Percentiles rank a stretch among this genome's conserved stretches.
Evolutionary conservation across 2,888 invertebrate genomes (phyloP).

Genomic region (Arctia plantaginis): DNA sequence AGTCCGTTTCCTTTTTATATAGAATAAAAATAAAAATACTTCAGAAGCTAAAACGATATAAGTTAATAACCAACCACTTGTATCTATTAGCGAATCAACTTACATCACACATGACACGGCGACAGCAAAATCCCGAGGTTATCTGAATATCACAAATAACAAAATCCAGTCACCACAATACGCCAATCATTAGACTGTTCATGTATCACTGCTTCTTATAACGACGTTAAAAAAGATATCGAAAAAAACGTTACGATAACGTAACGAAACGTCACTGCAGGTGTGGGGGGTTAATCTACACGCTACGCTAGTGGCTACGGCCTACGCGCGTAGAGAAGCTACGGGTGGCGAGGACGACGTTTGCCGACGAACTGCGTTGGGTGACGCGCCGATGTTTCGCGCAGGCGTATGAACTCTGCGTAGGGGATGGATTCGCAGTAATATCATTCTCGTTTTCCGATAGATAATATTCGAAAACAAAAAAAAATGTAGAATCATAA

Average conservation of each 20-base stretch:
- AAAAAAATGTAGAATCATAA: constrained; percentile 43
- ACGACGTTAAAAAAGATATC: constrained; percentile 40
- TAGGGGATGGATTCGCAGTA: constrained; percentile 57
- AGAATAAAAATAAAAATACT: background rate
- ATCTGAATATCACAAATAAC: constrained; percentile 52
- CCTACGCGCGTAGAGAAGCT: constrained; percentile 61
- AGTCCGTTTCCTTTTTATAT: background rate
- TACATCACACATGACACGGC: constrained; percentile 58
- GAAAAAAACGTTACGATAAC: constrained; percentile 39
- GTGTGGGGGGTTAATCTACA: constrained; percentile 56
- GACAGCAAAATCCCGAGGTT: constrained; percentile 44
- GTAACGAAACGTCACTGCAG: constrained; percentile 72
- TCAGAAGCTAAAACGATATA: constrained; percentile 13
- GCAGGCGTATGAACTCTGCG: constrained; percentile 68
- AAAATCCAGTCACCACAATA: constrained; percentile 53
- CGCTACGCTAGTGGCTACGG: constrained; percentile 58
- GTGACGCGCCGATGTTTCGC: constrained; percentile 63
- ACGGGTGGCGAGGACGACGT: constrained; percentile 60
- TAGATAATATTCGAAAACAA: constrained; percentile 62
- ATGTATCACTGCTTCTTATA: constrained; percentile 46
- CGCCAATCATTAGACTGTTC: constrained; percentile 45
- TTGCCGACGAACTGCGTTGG: constrained; percentile 74
- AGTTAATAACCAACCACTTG: constrained; percentile 51
- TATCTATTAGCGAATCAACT: constrained; percentile 54
- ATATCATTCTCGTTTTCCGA: constrained; percentile 64